Base-by-base conservation (phyloP, 2,888 invertebrate species). In the Drosophila longiperda region DNA sequence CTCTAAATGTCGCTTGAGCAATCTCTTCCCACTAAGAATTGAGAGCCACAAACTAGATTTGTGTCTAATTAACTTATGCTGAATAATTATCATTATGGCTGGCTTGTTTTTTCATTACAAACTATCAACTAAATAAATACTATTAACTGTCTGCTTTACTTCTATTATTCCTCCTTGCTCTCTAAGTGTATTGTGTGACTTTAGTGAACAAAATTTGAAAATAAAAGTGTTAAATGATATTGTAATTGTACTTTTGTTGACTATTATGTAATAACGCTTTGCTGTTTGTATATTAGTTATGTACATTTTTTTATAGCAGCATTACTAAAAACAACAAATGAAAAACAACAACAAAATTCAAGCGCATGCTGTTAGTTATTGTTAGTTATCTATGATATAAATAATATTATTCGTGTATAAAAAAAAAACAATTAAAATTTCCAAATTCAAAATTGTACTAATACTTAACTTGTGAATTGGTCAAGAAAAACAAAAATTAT, bases 161-260 rank as follows among this genome's bases (percentile, higher is more conserved):
- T 60, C 78, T 82, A 67, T 75, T 76, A 67, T 72, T 80, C 62
- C 55, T 45, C 55, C 36, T 66, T 55, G 70, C 49, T 66, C 64
- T 72, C 38, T 70, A 60, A 49, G 17, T 60, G 45, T 57, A 71
- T 45, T 63, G 48, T 48, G 59, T 64, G 49, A 72, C 26, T 65
- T 76, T 70, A 65, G 79, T 86, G 55, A 76, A 54, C 26, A n/a
- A 54, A n/a, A 54, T 54, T 54, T 54, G 68, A 66, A 49, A 52
- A 66, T 54, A 59, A 67, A 62, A 70, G 60, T 75, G 76, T 66
- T 72, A 68, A 75, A 78, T 67, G 62, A 68, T 79, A 82, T 74
- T 80, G 83, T 81, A 83, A 84, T 86, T 82, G 78, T 90, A 89
- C 82, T 85, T 89, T 89, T 91, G 91, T 89, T 91, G 91, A 91